Conservation (phyloP, 2,113 vertebrate species). For the Mirza zaza region DNA sequence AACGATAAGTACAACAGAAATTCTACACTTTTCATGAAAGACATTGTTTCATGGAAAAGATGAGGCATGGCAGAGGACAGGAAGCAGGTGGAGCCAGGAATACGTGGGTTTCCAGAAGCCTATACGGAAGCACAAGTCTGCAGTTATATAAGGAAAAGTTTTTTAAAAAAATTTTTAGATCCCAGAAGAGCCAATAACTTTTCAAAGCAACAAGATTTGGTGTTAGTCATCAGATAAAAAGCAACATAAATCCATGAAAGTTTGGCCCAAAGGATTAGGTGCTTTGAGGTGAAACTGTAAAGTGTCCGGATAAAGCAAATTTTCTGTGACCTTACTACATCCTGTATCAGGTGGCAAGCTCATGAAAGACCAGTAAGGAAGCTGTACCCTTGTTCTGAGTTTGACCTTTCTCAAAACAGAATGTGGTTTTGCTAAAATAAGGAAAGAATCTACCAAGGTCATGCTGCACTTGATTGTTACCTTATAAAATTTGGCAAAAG, state of each 20-base stretch:
- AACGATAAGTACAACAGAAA: not conserved
- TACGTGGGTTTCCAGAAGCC: not conserved
- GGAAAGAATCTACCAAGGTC: conserved; percentile 15
- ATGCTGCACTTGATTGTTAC: not conserved
- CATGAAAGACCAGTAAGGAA: not conserved
- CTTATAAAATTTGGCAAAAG: not conserved
- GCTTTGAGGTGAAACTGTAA: not conserved
- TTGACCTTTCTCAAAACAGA: conserved; percentile 48
- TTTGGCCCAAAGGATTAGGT: not conserved
- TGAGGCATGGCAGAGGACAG: not conserved
- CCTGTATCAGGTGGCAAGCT: not conserved
- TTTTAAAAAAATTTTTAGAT: not conserved
- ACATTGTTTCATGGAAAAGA: not conserved
- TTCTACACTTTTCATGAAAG: not conserved
- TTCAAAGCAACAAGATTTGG: conserved; percentile 36
- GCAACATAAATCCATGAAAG: not conserved
- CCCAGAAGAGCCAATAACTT: not conserved
- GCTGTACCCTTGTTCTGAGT: not conserved
- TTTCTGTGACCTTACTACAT: not conserved
- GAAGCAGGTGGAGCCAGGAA: not conserved
- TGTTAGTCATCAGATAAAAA: not conserved
- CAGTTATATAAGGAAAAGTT: not conserved
- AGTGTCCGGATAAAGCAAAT: not conserved
- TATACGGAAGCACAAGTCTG: not conserved
- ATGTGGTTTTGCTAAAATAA: conserved; percentile 58